phyloP scores from a whole-genome alignment of 2,888 invertebrate genomes.

The Drosophila nr. perissopoda region DNA sequence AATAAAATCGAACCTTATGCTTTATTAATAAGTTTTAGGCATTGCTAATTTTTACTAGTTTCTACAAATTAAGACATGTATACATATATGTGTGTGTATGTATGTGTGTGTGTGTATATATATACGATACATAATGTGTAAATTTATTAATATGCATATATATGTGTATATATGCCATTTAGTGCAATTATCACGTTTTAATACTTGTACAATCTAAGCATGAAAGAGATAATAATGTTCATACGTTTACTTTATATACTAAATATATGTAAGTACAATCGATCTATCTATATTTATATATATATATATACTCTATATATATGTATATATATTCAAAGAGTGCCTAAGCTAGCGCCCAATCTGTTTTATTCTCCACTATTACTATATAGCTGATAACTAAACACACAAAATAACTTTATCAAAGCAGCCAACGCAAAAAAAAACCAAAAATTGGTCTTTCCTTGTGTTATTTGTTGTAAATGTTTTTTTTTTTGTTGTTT shows the following conservation, averaged over 20 bases:
- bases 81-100: conserved; percentile 34
- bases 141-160: conserved; percentile 58
- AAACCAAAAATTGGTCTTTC: conserved; percentile 37
- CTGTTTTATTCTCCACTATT: conserved; percentile 42
- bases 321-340: conserved; percentile 33
- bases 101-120: conserved; percentile 31
- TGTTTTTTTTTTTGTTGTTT: conserved; percentile 12
- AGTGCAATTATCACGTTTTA: conserved; percentile 80
- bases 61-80: conserved; percentile 44
- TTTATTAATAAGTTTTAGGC: conserved; percentile 65
- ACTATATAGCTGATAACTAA: conserved; percentile 36
- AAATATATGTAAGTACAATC: conserved; percentile 59
- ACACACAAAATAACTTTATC: conserved; percentile 22
- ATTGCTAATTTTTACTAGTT: conserved; percentile 46
- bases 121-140: conserved; percentile 42
- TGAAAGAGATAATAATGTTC: conserved; percentile 59
- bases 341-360: conserved; percentile 49
- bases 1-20: conserved; percentile 49
- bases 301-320: conserved; percentile 26
- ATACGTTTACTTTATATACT: conserved; percentile 38
- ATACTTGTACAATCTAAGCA: conserved; percentile 74
- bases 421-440: conserved; percentile 23
- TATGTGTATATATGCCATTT: conserved; percentile 56
- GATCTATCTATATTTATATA: conserved; percentile 38
- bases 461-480: conserved; percentile 22